Evolutionary conservation across 2,888 invertebrate genomes (phyloP).

Genomic region (Poecilus cupreus): DNA sequence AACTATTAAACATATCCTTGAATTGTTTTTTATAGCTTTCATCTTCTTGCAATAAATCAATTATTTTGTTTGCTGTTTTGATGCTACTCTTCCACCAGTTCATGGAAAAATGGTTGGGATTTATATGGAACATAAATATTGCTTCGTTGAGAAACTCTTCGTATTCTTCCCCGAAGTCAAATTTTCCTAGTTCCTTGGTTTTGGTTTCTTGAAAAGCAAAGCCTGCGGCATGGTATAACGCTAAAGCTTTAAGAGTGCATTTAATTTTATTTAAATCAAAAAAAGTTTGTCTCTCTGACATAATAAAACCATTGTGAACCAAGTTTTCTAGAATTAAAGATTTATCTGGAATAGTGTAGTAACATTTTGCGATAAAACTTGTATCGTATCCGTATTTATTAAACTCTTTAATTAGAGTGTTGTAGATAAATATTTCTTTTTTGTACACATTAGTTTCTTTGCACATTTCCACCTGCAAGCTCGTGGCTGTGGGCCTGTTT

Average conservation of each 20-base stretch:
- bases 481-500: slow-evolving; percentile 5
- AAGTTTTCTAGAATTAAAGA: slow-evolving; percentile 67
- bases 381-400: slow-evolving; percentile 62
- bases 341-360: slow-evolving; percentile 64
- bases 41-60: slow-evolving; percentile 64
- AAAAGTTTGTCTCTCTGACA: slow-evolving; percentile 66
- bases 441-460: slow-evolving; percentile 62
- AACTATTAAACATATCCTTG: not conserved
- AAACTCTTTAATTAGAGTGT: slow-evolving; percentile 63
- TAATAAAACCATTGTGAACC: slow-evolving; percentile 61
- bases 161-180: slow-evolving; percentile 2
- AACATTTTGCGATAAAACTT: slow-evolving; percentile 65
- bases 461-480: not conserved
- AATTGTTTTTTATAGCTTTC: slow-evolving; percentile 63
- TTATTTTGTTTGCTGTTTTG: slow-evolving; percentile 62
- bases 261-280: slow-evolving; percentile 74
- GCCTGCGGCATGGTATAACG: slow-evolving; percentile 74
- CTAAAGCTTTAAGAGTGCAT: slow-evolving; percentile 73
- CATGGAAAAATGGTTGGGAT: not conserved
- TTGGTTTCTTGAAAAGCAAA: slow-evolving; percentile 73
- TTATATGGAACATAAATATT: not conserved
- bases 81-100: slow-evolving; percentile 21
- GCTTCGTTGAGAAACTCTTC: not conserved
- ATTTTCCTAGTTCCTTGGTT: slow-evolving; percentile 57
- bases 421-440: slow-evolving; percentile 68